These are phyloP conservation scores for Meleagris gallopavo DNA, from an alignment of 2,113 vertebrate species.

Conservation along the genomic window DNA sequence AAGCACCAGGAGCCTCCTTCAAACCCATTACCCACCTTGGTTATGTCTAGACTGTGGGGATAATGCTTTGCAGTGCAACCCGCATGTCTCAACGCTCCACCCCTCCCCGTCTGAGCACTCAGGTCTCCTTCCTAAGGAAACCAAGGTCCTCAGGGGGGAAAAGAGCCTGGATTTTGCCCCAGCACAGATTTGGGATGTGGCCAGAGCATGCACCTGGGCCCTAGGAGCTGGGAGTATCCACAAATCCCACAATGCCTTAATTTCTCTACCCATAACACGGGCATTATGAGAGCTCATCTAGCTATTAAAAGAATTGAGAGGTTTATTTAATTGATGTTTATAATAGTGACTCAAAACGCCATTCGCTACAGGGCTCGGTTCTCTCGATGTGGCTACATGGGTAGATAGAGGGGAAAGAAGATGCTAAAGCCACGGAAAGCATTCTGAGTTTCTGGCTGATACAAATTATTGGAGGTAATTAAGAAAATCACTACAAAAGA, in stretches of 20 bases:
- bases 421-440: conserved; percentile 50
- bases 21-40: neutral
- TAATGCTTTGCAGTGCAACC: neutral
- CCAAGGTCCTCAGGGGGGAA: neutral
- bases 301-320: conserved; percentile 32
- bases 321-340: conserved; percentile 56
- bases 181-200: neutral
- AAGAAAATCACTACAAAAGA: conserved; percentile 59
- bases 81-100: conserved; percentile 44
- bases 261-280: neutral
- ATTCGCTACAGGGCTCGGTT: conserved; percentile 17
- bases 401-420: conserved; percentile 42
- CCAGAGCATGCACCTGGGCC: conserved; percentile 18
- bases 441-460: conserved; percentile 51
- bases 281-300: neutral
- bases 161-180: conserved; percentile 29
- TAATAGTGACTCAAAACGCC: conserved; percentile 28
- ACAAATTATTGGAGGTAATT: conserved; percentile 63
- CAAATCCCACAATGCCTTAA: neutral
- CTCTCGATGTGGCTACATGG: neutral
- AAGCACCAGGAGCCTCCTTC: neutral
- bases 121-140: conserved; percentile 56
- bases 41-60: conserved; percentile 65
- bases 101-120: conserved; percentile 23
- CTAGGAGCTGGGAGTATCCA: neutral